Evolutionary conservation across 1,140 invertebrate species (phyloP).

Genomic region (Drosophila triauraria): DNA sequence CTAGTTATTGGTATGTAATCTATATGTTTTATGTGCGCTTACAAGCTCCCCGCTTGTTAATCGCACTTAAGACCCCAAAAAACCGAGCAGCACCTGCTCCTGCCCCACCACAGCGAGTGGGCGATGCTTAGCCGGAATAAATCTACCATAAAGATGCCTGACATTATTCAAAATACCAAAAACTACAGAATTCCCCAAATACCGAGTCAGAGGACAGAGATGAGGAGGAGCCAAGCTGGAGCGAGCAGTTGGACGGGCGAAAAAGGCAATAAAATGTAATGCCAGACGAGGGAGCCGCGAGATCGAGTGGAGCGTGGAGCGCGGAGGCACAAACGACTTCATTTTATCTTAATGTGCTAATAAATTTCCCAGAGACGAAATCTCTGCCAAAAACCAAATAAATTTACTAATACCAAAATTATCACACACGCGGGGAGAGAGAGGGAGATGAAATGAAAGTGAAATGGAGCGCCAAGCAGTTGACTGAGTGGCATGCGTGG

Average conservation of each 20-base stretch:
- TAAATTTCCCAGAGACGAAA: slow-evolving; percentile 79
- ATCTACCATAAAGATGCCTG: slow-evolving; percentile 67
- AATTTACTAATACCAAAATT: slow-evolving; percentile 82
- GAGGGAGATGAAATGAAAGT: slow-evolving; percentile 21
- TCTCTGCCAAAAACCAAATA: slow-evolving; percentile 82
- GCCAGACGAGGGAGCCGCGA: slow-evolving; percentile 52
- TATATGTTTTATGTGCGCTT: slow-evolving; percentile 16
- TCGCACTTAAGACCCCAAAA: slow-evolving; percentile 41
- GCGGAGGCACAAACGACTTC: slow-evolving; percentile 77
- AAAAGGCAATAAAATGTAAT: slow-evolving; percentile 81
- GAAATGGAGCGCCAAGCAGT: slow-evolving; percentile 77
- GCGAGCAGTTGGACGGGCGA: slow-evolving; percentile 49
- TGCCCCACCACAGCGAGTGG: slow-evolving; percentile 19
- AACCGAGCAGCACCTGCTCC: slow-evolving; percentile 44
- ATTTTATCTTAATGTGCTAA: slow-evolving; percentile 83
- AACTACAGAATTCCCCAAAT: slow-evolving; percentile 74
- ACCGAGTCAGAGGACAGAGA: background rate
- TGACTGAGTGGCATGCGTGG: slow-evolving; percentile 75
- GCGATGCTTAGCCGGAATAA: slow-evolving; percentile 57
- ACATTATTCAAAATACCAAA: slow-evolving; percentile 75
- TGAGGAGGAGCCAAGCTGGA: slow-evolving; percentile 36
- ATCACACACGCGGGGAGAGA: slow-evolving; percentile 32
- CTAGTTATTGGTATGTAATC: slow-evolving; percentile 20
- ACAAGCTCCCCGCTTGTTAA: slow-evolving; percentile 33
- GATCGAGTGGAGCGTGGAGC: slow-evolving; percentile 44